A percentile compares a stretch with the other conserved stretches of the same genome.
Evolutionary conservation across 2,113 vertebrate species (phyloP).

Genomic region (Nibea coibor): DNA sequence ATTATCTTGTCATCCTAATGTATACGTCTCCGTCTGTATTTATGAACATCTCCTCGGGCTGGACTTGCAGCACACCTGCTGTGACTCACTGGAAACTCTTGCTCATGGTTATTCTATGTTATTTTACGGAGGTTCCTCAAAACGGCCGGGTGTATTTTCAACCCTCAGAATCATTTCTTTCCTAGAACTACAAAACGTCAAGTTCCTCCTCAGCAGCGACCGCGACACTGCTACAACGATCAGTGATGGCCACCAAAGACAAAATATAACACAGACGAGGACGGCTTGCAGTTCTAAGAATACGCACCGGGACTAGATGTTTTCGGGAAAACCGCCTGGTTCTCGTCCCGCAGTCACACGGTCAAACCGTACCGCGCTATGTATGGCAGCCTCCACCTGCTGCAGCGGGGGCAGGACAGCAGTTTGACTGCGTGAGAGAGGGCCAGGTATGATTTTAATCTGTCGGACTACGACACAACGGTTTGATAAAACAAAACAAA

Average conservation of each 20-base stretch:
- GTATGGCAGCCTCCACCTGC: conserved; percentile 34
- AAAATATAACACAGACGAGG: conserved; percentile 18
- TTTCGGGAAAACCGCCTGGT: conserved; percentile 10
- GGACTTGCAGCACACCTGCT: conserved; percentile 32
- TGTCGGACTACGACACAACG: conserved; percentile 39
- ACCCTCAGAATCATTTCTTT: conserved; percentile 26
- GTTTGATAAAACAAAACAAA: conserved; percentile 46
- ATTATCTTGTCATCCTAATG: background rate
- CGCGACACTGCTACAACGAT: background rate
- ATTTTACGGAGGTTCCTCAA: conserved; percentile 43
- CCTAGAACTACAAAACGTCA: conserved; percentile 33
- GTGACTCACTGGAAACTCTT: conserved; percentile 57
- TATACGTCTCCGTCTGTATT: background rate
- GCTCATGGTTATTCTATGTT: conserved; percentile 19
- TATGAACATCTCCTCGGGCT: background rate
- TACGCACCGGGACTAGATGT: conserved; percentile 25
- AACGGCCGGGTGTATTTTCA: conserved; percentile 18
- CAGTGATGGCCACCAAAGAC: conserved; percentile 16
- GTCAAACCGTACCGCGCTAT: background rate
- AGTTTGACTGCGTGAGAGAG: background rate
- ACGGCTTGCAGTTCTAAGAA: conserved; percentile 36
- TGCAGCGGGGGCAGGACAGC: background rate
- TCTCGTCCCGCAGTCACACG: background rate
- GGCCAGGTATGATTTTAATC: conserved; percentile 39
- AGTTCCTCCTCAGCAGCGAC: conserved; percentile 21